Conservation (phyloP, 2,797 vertebrate species). For the Moxostoma hubbsi region DNA sequence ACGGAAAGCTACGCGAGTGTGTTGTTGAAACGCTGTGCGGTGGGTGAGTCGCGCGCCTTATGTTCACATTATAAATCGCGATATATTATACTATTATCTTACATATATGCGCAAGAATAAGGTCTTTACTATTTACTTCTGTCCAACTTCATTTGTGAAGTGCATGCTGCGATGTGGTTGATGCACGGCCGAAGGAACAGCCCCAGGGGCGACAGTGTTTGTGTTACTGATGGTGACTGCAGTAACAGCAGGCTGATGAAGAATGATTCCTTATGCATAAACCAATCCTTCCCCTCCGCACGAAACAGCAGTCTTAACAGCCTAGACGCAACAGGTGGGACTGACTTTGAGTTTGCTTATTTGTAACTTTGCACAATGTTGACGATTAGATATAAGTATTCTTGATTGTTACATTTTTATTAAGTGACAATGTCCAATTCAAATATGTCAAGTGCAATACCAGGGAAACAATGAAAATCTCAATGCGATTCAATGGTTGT, state of each 20-base stretch:
- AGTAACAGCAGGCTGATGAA: conserved; percentile 47
- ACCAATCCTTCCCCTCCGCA: conserved; percentile 73
- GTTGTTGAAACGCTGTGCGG: not conserved
- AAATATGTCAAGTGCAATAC: no score
- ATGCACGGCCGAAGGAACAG: conserved; percentile 43
- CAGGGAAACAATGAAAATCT: no score
- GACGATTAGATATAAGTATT: no score
- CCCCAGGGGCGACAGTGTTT: conserved; percentile 63
- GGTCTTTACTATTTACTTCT: not conserved
- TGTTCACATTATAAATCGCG: not conserved
- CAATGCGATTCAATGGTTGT: no score
- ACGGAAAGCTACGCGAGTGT: conserved; percentile 12
- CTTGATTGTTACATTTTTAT: no score
- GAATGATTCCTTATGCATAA: conserved; percentile 66
- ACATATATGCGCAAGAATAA: not conserved
- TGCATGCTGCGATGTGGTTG: conserved; percentile 65
- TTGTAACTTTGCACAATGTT: not conserved
- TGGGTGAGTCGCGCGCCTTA: conserved; percentile 8
- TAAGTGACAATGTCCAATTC: no score
- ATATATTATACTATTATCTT: not conserved
- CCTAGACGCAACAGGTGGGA: conserved; percentile 73
- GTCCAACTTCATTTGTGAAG: not conserved
- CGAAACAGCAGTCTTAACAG: conserved; percentile 69
- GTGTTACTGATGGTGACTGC: conserved; percentile 54
- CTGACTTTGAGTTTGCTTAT: not conserved